A percentile compares a stretch with the other conserved stretches of the same genome.
Evolutionary conservation across 2,113 vertebrate species (phyloP).

Genomic region (Glaucidium brasilianum): DNA sequence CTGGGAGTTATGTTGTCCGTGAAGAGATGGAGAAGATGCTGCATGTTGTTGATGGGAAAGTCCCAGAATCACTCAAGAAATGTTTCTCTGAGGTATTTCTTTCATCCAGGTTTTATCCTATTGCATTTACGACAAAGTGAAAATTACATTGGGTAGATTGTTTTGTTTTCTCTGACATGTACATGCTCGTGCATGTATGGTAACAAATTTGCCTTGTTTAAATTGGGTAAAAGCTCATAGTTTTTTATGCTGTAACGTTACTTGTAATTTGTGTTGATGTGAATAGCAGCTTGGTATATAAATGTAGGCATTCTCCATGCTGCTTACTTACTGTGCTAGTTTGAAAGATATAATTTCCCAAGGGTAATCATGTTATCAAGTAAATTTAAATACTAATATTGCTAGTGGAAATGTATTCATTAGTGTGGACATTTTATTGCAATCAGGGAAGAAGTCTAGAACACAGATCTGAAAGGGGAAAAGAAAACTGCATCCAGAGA

Average conservation of each 20-base stretch:
- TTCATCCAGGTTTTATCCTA: neutral
- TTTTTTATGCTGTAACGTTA: neutral
- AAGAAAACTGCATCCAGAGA: neutral
- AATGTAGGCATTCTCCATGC: neutral
- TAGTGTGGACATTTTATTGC: neutral
- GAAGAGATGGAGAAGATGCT: constrained; percentile 97
- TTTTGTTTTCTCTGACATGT: neutral
- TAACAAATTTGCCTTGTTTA: neutral
- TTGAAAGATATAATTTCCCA: neutral
- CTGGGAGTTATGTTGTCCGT: constrained; percentile 88
- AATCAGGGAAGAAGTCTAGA: neutral
- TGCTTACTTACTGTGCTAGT: neutral
- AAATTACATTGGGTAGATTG: neutral
- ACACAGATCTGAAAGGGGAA: neutral
- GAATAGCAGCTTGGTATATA: neutral
- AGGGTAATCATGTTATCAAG: neutral
- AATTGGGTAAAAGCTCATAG: neutral
- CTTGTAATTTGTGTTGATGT: neutral
- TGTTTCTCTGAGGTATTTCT: constrained; percentile 90
- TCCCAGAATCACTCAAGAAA: constrained; percentile 89
- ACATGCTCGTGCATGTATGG: rapidly evolving
- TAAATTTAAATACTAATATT: neutral
- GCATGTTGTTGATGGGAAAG: constrained; percentile 90
- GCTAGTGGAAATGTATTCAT: neutral
- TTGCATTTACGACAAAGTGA: neutral